Evolutionary conservation across 2,888 invertebrate genomes (phyloP).

Genomic region (Agrochola lychnidis): DNA sequence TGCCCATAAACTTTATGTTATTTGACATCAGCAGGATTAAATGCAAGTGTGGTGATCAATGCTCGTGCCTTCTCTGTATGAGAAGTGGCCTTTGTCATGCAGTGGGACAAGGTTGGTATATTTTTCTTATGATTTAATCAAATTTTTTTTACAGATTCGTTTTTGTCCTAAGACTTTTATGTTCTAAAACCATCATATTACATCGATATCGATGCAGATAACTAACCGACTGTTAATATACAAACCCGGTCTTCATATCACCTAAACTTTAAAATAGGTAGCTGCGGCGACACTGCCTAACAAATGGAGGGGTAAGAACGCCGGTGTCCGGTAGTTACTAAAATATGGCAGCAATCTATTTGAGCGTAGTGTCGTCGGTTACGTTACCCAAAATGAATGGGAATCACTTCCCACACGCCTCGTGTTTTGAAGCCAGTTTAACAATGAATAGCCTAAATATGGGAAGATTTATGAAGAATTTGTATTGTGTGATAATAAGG

Average conservation of each 20-base stretch:
- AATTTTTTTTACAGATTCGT: not conserved
- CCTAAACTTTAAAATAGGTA: not conserved
- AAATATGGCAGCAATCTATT: constrained; percentile 41
- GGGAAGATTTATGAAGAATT: not conserved
- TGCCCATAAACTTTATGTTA: not conserved
- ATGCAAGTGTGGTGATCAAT: not conserved
- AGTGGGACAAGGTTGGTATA: not conserved
- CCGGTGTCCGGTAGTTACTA: constrained; percentile 5
- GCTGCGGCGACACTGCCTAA: not conserved
- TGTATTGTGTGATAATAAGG: not conserved
- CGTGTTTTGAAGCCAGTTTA: not conserved
- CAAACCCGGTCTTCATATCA: not conserved
- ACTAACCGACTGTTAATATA: not conserved
- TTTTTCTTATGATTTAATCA: not conserved
- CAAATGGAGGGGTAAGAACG: constrained; percentile 12
- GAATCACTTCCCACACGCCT: not conserved
- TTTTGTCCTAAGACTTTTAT: not conserved
- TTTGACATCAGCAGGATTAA: not conserved
- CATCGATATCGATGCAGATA: not conserved
- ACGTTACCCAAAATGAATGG: constrained; percentile 16
- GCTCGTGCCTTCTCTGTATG: not conserved
- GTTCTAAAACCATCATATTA: not conserved
- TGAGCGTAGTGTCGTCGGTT: constrained; percentile 1
- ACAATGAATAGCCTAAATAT: not conserved
- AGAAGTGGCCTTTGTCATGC: not conserved